Evolutionary conservation across 1,140 invertebrate genomes (phyloP).

Genomic region (Amphibalanus amphitrite): DNA sequence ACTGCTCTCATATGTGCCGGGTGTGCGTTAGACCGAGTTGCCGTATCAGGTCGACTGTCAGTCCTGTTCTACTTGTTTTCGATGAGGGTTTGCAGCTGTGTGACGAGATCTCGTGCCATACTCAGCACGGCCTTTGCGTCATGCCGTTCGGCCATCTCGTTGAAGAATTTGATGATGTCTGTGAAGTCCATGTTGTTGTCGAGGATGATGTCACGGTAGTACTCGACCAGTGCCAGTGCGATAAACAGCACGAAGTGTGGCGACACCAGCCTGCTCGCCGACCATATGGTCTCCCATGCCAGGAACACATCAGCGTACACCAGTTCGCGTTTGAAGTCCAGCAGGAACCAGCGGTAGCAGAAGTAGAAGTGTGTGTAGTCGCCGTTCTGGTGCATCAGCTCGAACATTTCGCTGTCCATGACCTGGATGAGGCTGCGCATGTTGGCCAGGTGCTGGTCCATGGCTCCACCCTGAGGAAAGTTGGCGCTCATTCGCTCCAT

Average conservation of each 20-base stretch:
- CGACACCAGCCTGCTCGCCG: slow-evolving; percentile 67
- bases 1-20: too few species aligned
- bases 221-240: slow-evolving; percentile 74
- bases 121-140: slow-evolving; percentile 62
- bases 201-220: slow-evolving; percentile 82
- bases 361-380: slow-evolving; percentile 96
- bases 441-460: slow-evolving; percentile 89
- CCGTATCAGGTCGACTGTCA: too few species aligned
- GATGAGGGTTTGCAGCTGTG: slow-evolving; percentile 73
- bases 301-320: slow-evolving; percentile 77
- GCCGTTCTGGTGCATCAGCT: slow-evolving; percentile 81
- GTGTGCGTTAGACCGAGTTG: too few species aligned
- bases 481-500: slow-evolving; percentile 81
- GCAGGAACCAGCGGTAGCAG: slow-evolving; percentile 80
- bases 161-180: slow-evolving; percentile 95
- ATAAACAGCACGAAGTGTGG: slow-evolving; percentile 83
- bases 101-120: slow-evolving; percentile 60
- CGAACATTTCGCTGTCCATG: slow-evolving; percentile 80
- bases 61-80: slow-evolving; percentile 49
- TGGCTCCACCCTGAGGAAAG: slow-evolving; percentile 80
- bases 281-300: slow-evolving; percentile 94
- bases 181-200: slow-evolving; percentile 94
- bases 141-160: slow-evolving; percentile 91
- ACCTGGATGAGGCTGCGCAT: slow-evolving; percentile 78
- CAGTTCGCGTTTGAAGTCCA: slow-evolving; percentile 68